phyloP scores from a whole-genome alignment of 2,797 vertebrate genomes.

The Buphagus erythrorhynchus region DNA sequence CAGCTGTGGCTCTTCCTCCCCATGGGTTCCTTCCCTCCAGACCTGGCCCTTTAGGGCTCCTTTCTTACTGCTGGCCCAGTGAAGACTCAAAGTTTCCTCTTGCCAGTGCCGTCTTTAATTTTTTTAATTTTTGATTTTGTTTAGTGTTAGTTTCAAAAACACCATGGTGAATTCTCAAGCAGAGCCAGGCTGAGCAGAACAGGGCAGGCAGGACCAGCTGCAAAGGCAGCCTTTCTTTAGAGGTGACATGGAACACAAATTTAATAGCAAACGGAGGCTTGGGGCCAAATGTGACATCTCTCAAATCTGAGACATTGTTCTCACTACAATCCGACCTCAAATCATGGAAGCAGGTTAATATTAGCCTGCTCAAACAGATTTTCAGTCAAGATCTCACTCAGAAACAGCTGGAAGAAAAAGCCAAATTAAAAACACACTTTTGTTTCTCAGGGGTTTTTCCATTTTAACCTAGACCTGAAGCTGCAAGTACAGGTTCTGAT shows the following conservation, averaged over 20 bases:
- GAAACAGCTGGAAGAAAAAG: neutral
- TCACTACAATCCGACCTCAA: neutral
- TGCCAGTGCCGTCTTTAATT: neutral
- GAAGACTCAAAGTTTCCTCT: neutral
- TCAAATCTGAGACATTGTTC: conserved; percentile 8
- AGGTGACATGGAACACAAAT: neutral
- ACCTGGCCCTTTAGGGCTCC: neutral
- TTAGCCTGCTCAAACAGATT: neutral
- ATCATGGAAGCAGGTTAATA: neutral
- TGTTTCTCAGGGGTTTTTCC: neutral
- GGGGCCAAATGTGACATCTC: neutral
- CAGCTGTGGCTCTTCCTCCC: neutral
- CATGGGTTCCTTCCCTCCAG: neutral
- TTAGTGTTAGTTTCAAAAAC: neutral
- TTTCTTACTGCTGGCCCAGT: neutral
- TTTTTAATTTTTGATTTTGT: neutral
- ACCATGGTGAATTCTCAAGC: rapidly evolving
- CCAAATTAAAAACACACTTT: neutral
- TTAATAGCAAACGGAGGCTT: neutral
- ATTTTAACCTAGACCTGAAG: neutral
- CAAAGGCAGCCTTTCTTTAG: neutral
- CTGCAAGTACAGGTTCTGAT: neutral
- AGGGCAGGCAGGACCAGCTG: neutral
- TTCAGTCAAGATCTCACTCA: neutral
- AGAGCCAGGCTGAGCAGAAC: neutral